Evolutionary conservation across 1,140 invertebrate species (phyloP).

Genomic region (Diprion similis): DNA sequence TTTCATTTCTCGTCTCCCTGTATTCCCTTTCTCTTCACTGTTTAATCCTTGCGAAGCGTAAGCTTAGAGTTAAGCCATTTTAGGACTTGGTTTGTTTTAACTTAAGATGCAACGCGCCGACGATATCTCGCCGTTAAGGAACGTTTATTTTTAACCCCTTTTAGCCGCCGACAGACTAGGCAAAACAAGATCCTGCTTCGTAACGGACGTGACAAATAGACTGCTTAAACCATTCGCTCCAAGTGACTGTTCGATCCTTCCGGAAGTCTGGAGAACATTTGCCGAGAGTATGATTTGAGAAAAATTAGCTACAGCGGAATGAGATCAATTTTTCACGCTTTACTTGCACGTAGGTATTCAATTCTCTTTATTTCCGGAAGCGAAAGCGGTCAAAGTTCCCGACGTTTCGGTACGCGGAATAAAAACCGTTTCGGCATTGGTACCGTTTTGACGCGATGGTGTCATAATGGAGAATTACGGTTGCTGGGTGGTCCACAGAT

Average conservation of each 20-base stretch:
- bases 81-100: conserved; percentile 35
- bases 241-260: too few species aligned
- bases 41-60: conserved; percentile 20
- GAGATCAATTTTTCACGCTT: too few species aligned
- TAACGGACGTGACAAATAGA: not conserved
- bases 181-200: not conserved
- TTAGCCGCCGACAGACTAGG: not conserved
- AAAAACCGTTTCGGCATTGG: not conserved
- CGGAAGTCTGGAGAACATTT: too few species aligned
- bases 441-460: conserved; percentile 13
- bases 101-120: conserved; percentile 33
- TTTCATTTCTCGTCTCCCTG: not conserved
- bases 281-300: too few species aligned
- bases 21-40: not conserved
- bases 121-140: conserved; percentile 11
- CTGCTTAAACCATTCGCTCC: not conserved
- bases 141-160: conserved; percentile 27
- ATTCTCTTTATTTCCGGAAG: too few species aligned
- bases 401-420: not conserved
- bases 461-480: conserved; percentile 40
- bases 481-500: conserved; percentile 52
- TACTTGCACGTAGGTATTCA: too few species aligned
- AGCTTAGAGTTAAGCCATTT: conserved; percentile 19
- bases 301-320: too few species aligned
- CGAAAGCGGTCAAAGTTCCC: too few species aligned